Base-by-base conservation (phyloP, 2,113 vertebrate genomes). In the Xenus cinereus region DNA sequence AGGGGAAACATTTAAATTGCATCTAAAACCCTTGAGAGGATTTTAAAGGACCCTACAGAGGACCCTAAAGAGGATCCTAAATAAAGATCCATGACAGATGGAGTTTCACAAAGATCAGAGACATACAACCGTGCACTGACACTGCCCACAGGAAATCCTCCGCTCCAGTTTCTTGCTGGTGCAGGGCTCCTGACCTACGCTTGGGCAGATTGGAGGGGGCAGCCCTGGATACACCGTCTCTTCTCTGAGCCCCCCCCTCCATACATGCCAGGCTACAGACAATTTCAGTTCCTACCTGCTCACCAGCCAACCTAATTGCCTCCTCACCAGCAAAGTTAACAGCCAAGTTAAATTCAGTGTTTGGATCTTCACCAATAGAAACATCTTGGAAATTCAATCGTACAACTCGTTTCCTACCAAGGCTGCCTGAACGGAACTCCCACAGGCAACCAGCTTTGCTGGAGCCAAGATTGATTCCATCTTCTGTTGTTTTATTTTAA, bases 401-500 rank as follows among this genome's bases (percentile, higher is more conserved):
- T 53, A 59, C 41, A 87, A 50, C 43, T 63, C 12, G 45, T 59
- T 33, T 46, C 51, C 14, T 53, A 57, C 48, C 32, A 48, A 68
- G 19, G 30, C 64, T 89, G 51, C 74, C 78, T 82, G 35, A 89
- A 82, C 35, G 14, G 16, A 91, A 48, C 27, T 82, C 9, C 3
- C 45, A 19, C 60, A 77, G 60, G 35, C 76, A 91, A 86, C n/a
- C 54, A 76, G 26, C 54, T 83, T 57, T 82, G 86, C 51, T 74
- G 53, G 28, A 96, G 51, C 33, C 78, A 60, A 85, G 45, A 33
- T 26, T 86, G 18, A 62, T 45, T 84, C 74, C 12, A 18, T 72
- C 27, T 89, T 89, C 59, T 56, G 35, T 33, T 92, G 69, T 56
- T 91, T 93, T 86, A 75, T 94, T 95, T 85, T 53, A 80, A 87